Percentiles rank a stretch among this genome's conserved stretches.
Conservation (phyloP, 2,797 vertebrate genomes). For the Yasuhikotakia modesta region DNA sequence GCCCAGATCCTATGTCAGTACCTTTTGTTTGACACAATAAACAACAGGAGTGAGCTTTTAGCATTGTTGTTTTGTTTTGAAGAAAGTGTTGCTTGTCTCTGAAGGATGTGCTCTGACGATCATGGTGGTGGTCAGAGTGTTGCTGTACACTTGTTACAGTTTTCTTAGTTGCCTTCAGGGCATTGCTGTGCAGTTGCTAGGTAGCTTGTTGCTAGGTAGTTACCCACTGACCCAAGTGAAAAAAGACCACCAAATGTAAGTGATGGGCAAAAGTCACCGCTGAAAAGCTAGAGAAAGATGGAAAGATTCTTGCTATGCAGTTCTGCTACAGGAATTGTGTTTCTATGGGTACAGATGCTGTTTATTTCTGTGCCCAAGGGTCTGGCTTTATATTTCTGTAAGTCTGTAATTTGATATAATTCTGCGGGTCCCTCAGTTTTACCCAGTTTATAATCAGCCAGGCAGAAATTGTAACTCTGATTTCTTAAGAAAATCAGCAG, state of each 20-base stretch:
- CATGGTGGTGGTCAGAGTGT: neutral
- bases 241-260: neutral
- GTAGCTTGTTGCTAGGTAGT: neutral
- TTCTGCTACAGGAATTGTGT: no score
- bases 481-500: neutral
- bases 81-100: neutral
- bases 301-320: neutral
- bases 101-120: neutral
- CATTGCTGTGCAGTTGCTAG: no score
- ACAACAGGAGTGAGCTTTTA: slow-evolving; percentile 53
- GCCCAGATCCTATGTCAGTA: slow-evolving; percentile 37
- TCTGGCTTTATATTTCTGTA: no score
- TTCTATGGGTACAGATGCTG: no score
- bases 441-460: no score
- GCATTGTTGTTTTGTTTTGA: slow-evolving; percentile 7
- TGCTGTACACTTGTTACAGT: neutral
- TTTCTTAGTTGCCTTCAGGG: no score
- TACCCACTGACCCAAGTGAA: neutral
- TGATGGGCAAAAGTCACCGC: neutral
- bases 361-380: no score
- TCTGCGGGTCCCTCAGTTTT: no score
- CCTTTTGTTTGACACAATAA: slow-evolving; percentile 36
- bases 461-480: no score
- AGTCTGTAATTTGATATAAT: no score
- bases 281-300: no score